A percentile compares a stretch with the other conserved stretches of the same genome.
These are phyloP conservation scores for Pagetopsis macropterus DNA, from an alignment of 2,797 vertebrate species.

Conservation along the genomic window DNA sequence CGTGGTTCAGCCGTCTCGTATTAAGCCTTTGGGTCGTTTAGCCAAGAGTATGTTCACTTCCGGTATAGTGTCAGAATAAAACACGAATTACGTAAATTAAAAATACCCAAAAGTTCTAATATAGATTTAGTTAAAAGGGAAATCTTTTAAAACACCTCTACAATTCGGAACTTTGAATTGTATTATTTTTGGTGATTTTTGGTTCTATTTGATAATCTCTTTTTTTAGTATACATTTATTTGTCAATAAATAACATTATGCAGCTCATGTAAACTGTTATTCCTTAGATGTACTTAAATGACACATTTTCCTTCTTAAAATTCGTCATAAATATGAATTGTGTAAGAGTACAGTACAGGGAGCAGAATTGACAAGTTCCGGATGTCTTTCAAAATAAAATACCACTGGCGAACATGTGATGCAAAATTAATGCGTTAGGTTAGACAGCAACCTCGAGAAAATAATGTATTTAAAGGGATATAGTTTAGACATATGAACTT, in stretches of 20 bases:
- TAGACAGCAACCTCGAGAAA: too few relatives aligned
- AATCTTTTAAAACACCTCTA: fast-evolving
- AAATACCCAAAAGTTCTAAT: too few relatives aligned
- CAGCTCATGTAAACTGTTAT: fast-evolving
- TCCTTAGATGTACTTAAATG: fast-evolving
- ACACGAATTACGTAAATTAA: fast-evolving
- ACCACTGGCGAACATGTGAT: not conserved
- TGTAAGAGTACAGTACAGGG: not conserved
- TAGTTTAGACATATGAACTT: too few relatives aligned
- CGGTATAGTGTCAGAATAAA: conserved; percentile 49
- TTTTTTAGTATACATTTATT: too few relatives aligned
- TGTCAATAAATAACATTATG: too few relatives aligned
- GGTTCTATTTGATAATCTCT: too few relatives aligned
- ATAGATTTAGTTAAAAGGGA: fast-evolving
- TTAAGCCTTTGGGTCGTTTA: not conserved
- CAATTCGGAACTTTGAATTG: too few relatives aligned
- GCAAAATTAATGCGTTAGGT: not conserved
- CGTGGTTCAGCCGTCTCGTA: conserved; percentile 6
- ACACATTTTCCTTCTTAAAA: fast-evolving
- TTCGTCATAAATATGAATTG: not conserved
- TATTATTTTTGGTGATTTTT: too few relatives aligned
- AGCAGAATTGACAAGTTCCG: not conserved
- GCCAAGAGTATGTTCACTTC: not conserved
- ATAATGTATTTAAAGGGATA: fast-evolving
- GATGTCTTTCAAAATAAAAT: conserved; percentile 29